Evolutionary conservation across 2,888 invertebrate species (phyloP), one percentile per base, ranked within the genome.

Genomic region (Drosophila yooni): DNA sequence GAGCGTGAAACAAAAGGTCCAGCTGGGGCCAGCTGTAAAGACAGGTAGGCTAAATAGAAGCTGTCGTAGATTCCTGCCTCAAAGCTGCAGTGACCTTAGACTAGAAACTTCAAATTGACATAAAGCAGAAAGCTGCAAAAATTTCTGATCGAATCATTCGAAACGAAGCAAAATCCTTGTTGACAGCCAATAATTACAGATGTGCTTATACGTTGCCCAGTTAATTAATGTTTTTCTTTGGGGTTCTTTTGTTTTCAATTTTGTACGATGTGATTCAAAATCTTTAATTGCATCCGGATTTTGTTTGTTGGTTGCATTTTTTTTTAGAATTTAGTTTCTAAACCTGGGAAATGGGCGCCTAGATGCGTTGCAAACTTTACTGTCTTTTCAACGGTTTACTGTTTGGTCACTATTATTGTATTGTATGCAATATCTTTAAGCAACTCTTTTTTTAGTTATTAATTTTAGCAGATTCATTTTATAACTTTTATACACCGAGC

Each of bases 121-220:
- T 51, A 18, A 13, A 3, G 18, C 25, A 21, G 7, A 33, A 33
- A 29, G n/a, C 15, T 46, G 46, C 53, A 15, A 38, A 51, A 57
- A 57, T 50, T 50, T 33, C 46, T n/a, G 36, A 57, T 53, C 38
- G 31, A 27, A 33, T 66, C 52, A 61, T 54, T 60, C 34, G 25
- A 29, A 52, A 38, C 43, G 27, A 51, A 36, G 15, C 25, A 25
- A 51, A 69, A 67, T 21, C 15, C 29, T 21, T 52, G 25, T 66
- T 51, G 56, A 66, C 56, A 68, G 66, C 25, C 56, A 51, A 51
- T 66, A 68, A 66, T 68, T 67, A 36, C 56, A 52, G 43, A 36
- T 21, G 68, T 67, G 43, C 34, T 43, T 33, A 51, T 34, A 50
- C 21, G 15, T 25, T 46, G 46, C 3, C 8, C 25, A 21, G 25